Evolutionary conservation across 2,888 invertebrate genomes (phyloP), one percentile per base, ranked within the genome.

Genomic region (Ophion costatus): DNA sequence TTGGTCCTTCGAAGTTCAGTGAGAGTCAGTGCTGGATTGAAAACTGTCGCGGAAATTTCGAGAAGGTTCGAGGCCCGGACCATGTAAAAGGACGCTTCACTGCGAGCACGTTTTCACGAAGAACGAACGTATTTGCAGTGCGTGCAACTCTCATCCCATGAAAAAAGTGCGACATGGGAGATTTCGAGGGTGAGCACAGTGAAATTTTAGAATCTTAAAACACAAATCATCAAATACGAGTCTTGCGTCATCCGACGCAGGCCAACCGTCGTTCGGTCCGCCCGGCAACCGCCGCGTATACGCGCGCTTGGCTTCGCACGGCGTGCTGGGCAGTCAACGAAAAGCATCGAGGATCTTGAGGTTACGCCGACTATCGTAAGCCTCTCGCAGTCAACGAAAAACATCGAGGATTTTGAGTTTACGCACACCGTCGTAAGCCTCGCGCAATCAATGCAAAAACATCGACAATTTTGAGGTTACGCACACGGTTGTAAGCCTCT

Each of bases 1-100:
- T 63, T 63, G 63, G 63, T 63, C 63, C 63, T 63, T 63, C 63
- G 29, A 61, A 61, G 20, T n/a, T 61, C 61, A 61, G 61, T 61
- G 22, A 61, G 61, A 61, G 61, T 61, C 61, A 61, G 61, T 61
- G 61, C 61, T 61, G 22, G 61, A 61, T 2, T 61, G 61, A 61
- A 61, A 61, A 61, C 61, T 24, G 61, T 61, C 61, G 61, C 61
- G 22, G 4, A 61, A 61, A 61, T 61, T 61, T 61, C 61, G 61
- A 61, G 61, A 61, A 61, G 22, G 61, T 61, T 24, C 61, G 24
- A 20, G 24, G 61, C 61, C 22, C 61, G 61, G 61, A 2, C 61
- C 22, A n/a, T n/a, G 17, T n/a, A 20, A 61, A 20, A 61, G 61
- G 61, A 61, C 51, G 17, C 61, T 61, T 61, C 61, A 22, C 61